Base-by-base conservation (phyloP, 1,140 invertebrate genomes). In the Elymnias hypermnestra region DNA sequence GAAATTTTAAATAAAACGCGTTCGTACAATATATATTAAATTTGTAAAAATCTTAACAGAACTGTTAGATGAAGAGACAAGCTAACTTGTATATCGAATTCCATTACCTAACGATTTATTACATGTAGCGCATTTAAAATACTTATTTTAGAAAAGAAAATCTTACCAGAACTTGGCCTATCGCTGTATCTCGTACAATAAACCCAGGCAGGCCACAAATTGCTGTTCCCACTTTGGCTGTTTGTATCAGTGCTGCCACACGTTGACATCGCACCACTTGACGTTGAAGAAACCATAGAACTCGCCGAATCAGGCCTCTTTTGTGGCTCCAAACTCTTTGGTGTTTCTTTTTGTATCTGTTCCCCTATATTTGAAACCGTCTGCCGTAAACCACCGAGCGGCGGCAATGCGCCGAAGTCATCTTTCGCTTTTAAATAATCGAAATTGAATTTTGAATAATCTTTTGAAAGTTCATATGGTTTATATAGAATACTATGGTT, bases 141-240 rank as follows among this genome's bases (percentile, higher is more conserved):
- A n/a, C n/a, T n/a, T n/a, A n/a, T n/a, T n/a, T n/a, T n/a, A n/a
- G n/a, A n/a, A n/a, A n/a, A n/a, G n/a, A n/a, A n/a, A n/a, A n/a
- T n/a, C 91, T 89, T 88, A 98, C 97, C 97, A 87, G 96, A 96
- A 58, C 95, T 97, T 3, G 97, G 97, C 72, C 97, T 88, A 86
- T 98, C 97, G 43, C 95, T 97, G 83, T 98, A 99, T 85, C 97
- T 90, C 0, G 97, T 99, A 86, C 97, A 99, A 81, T 97, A 99
- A 2, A 99, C 95, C 97, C 97, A 99, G 0, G 97, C 97, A 0
- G 97, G 97, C 94, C 95, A 94, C 48, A 93, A 68, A 18, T 54
- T 78, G 63, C 13, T 83, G 75, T 72, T 90, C 69, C 67, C 89
- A 68, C 15, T 59, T 41, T 73, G 72, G 9, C 62, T 70, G 1